Conservation (phyloP, 1,140 invertebrate genomes). For the Epicauta chinensis region DNA sequence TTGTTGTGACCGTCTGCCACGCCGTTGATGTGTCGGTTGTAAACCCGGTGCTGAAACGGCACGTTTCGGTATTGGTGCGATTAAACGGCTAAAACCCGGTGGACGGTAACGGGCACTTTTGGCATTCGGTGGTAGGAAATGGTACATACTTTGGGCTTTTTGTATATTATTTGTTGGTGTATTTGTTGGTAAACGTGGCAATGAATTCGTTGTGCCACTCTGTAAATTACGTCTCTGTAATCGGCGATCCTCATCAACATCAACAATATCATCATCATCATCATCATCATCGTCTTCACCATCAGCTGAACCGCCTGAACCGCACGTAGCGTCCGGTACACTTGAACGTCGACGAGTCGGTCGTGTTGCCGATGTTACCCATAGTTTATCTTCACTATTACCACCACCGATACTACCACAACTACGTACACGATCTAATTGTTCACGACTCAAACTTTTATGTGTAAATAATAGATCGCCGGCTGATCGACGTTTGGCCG, state of each 20-base stretch:
- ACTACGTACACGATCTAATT: conserved; percentile 66
- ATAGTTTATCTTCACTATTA: conserved; percentile 53
- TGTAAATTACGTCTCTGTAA: conserved; percentile 58
- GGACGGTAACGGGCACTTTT: conserved; percentile 82
- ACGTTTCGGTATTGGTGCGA: conserved; percentile 52
- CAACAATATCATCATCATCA: conserved; percentile 47
- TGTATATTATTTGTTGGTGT: conserved; percentile 53
- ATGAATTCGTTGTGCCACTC: conserved; percentile 61
- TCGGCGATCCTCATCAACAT: no score
- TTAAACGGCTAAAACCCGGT: conserved; percentile 61
- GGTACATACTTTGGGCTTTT: conserved; percentile 61
- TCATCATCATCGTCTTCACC: conserved; percentile 62
- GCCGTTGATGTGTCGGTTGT: conserved; percentile 51
- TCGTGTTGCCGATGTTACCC: conserved; percentile 44
- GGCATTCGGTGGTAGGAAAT: conserved; percentile 56
- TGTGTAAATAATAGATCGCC: conserved; percentile 67
- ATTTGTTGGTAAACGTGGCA: conserved; percentile 63
- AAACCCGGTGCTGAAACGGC: conserved; percentile 66
- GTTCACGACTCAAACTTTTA: conserved; percentile 67
- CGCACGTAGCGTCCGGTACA: conserved; percentile 60
- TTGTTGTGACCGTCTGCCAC: conserved; percentile 50
- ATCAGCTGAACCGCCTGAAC: conserved; percentile 54
- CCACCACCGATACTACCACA: conserved; percentile 66
- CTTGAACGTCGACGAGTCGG: conserved; percentile 55
- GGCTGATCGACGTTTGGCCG: conserved; percentile 69